A percentile compares a stretch with the other conserved stretches of the same genome.
phyloP scores from a whole-genome alignment of 2,797 vertebrate genomes.

The Siniperca undulata region DNA sequence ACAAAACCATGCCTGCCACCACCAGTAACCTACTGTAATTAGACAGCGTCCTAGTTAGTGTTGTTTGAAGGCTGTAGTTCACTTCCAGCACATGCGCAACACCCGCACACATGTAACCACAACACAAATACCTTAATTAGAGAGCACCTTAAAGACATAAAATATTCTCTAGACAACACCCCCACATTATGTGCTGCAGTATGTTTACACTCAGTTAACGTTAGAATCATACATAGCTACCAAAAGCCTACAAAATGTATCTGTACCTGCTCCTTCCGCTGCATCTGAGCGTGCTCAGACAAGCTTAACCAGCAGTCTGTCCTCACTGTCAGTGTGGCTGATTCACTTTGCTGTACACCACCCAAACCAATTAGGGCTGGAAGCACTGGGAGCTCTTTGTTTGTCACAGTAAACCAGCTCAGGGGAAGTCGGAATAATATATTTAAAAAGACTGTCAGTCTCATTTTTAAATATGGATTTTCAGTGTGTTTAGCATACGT shows the following conservation, averaged over 20 bases:
- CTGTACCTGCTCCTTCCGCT: not conserved
- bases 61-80: conserved; percentile 3
- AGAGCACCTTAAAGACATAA: not conserved
- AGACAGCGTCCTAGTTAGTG: not conserved
- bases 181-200: not conserved
- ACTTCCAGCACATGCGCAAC: conserved; percentile 3
- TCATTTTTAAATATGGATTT: not conserved
- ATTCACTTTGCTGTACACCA: conserved; percentile 50
- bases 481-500: not conserved
- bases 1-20: not conserved
- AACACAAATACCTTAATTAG: conserved; percentile 19
- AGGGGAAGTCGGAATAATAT: conserved; percentile 10
- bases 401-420: conserved; percentile 53
- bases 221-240: conserved; percentile 1
- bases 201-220: conserved; percentile 1
- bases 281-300: conserved; percentile 50
- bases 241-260: not conserved
- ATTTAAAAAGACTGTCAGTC: conserved; percentile 4
- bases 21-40: conserved; percentile 4
- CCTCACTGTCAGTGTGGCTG: conserved; percentile 47
- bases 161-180: not conserved
- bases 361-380: conserved; percentile 55
- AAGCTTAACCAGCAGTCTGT: conserved; percentile 50
- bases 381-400: conserved; percentile 39
- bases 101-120: not conserved